Base-by-base conservation (phyloP, 2,113 vertebrate genomes). In the Pseudorasbora parva region DNA sequence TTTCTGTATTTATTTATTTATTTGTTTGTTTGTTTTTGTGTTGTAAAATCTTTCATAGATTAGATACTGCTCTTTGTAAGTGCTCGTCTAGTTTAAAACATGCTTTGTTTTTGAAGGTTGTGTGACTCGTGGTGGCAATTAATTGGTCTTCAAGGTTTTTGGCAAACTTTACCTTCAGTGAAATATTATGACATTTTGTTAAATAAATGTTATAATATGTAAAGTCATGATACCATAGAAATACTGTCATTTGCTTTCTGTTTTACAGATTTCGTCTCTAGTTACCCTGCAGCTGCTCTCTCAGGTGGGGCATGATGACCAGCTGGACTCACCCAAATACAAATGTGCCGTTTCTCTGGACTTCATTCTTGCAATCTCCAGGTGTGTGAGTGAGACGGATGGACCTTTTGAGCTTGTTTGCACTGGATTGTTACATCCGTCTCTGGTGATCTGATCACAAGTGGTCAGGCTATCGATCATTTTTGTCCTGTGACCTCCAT, bases 331-430 rank as follows among this genome's bases (percentile, higher is more conserved):
- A 75, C 98, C 97, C 2, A 97, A 97, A 64, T 99, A 97, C 90
- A 99, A 98, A 91, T 99, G 98, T 87, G 94, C 95, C 0, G 97
- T 98, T 1, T 97, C 97, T 30, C 90, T 99, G 88, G 97, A 98
- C 85, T 99, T 98, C 93, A 97, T 99, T 90, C 94, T 95, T 77
- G 95, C 95, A 81, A 66, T 99, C 89, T 95, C 98, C 91, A 95
- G 96, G 98, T 99, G n/a, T 82, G 89, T 86, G 82, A 60, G 19
- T 33, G 75, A 43, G 21, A 73, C 60, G 7, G 43, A 15, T 15
- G 6, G 60, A 64, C 27, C 27, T 19, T 64, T 64, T 15, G 60
- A 5, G 0, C 60, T 17, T 3, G 8, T 54, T 19, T 54, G 17
- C 2, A 47, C 2, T 19, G 17, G 7, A 19, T 21, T 21, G 17